phyloP scores from a whole-genome alignment of 2,888 invertebrate genomes.

The Opisthograptis luteolata region DNA sequence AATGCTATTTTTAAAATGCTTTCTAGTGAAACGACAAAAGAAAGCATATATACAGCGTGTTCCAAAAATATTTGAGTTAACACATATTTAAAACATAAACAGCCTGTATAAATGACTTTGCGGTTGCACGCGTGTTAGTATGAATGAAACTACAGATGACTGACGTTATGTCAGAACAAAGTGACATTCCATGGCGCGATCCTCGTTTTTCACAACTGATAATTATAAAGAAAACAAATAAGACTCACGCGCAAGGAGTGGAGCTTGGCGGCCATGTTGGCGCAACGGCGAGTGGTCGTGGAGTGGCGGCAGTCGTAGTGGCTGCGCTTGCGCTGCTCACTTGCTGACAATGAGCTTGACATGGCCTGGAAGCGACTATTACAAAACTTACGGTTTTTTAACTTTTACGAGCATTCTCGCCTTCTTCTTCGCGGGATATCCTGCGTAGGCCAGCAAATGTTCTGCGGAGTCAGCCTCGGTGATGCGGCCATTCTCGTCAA shows the following conservation, averaged over 20 bases:
- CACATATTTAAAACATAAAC: no score
- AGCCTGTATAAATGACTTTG: no score
- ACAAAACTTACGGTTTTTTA: not conserved
- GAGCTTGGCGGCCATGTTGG: conserved; percentile 68
- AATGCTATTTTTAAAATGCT: no score
- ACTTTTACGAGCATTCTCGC: conserved; percentile 90
- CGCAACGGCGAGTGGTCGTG: conserved; percentile 68
- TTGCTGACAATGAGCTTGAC: conserved; percentile 47
- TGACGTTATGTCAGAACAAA: no score
- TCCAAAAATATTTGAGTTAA: no score
- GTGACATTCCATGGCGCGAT: not conserved
- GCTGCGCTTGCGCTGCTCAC: conserved; percentile 64
- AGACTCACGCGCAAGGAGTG: conserved; percentile 63
- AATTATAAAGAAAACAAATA: conserved; percentile 34
- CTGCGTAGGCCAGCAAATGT: conserved; percentile 95
- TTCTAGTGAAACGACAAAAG: no score
- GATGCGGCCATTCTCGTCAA: conserved; percentile 94
- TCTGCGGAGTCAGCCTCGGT: conserved; percentile 97
- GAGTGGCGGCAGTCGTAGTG: conserved; percentile 62
- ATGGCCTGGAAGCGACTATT: conserved; percentile 53
- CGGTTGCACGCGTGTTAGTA: no score
- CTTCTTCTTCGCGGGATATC: conserved; percentile 96
- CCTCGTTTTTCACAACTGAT: not conserved
- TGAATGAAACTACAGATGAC: no score
- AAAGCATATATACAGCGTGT: no score